Percentiles rank a stretch among this genome's conserved stretches.
Evolutionary conservation across 2,888 invertebrate genomes (phyloP).

Genomic region (Parascotia fuliginaria): DNA sequence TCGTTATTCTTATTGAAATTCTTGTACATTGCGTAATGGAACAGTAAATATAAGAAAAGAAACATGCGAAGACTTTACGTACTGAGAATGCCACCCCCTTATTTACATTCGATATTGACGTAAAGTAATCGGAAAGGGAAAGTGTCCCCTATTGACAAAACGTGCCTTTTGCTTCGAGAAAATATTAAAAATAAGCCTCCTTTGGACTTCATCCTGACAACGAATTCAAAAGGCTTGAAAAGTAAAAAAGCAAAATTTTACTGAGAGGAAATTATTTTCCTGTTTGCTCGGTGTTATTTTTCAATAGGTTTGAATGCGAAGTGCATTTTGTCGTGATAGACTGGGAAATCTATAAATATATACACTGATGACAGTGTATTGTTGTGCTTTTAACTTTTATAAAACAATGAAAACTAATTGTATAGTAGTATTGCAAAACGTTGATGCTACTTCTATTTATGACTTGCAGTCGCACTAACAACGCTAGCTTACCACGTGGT

Average conservation of each 20-base stretch:
- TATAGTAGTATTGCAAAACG: too few species aligned
- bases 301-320: conserved; percentile 22
- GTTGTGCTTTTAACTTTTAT: neutral
- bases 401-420: neutral
- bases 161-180: conserved; percentile 66
- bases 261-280: conserved; percentile 33
- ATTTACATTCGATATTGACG: conserved; percentile 73
- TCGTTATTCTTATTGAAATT: conserved; percentile 24
- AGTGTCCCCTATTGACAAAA: conserved; percentile 76
- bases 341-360: neutral
- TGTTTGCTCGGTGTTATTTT: conserved; percentile 32
- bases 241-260: conserved; percentile 15
- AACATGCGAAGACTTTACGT: conserved; percentile 40
- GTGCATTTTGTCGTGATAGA: conserved; percentile 5
- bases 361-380: neutral
- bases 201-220: conserved; percentile 44
- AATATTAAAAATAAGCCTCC: conserved; percentile 71
- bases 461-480: too few species aligned
- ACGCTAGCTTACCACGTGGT: too few species aligned
- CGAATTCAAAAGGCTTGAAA: conserved; percentile 53
- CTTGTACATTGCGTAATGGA: conserved; percentile 41
- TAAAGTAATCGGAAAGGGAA: conserved; percentile 71
- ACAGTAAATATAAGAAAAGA: conserved; percentile 44
- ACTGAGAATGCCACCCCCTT: conserved; percentile 55
- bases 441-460: too few species aligned